Evolutionary conservation across 2,888 invertebrate genomes (phyloP).

Genomic region (Agrypnus murinus): DNA sequence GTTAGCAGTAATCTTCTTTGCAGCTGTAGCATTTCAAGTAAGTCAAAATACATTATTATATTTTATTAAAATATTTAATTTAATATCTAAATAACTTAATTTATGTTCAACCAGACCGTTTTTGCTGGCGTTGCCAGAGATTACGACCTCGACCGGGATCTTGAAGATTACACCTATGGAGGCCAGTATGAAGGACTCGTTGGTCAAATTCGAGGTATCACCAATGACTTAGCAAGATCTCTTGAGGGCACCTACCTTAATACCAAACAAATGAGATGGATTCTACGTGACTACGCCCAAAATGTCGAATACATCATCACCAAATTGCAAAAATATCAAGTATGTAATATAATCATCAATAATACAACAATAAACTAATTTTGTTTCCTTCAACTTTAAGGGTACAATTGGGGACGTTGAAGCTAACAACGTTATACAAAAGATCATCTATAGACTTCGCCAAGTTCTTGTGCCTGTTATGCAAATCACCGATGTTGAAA

Average conservation of each 20-base stretch:
- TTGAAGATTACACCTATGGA: too few species aligned
- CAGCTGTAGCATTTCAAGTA: constrained; percentile 60
- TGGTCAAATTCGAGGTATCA: constrained; percentile 14
- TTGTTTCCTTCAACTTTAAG: too few species aligned
- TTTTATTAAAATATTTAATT: too few species aligned
- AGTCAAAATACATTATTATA: too few species aligned
- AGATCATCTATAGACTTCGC: constrained; percentile 3
- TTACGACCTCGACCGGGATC: not conserved
- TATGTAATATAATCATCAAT: too few species aligned
- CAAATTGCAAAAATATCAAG: constrained; percentile 8
- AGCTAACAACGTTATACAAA: not conserved
- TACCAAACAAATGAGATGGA: not conserved
- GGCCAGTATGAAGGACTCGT: not conserved
- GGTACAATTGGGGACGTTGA: not conserved
- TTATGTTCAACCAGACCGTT: constrained; percentile 30
- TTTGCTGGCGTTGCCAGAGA: constrained; percentile 3
- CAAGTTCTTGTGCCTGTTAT: not conserved
- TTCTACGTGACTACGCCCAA: constrained; percentile 16
- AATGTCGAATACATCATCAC: constrained; percentile 15
- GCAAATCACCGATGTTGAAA: not conserved
- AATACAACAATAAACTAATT: too few species aligned
- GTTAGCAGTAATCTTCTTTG: constrained; percentile 54
- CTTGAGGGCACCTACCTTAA: constrained; percentile 3
- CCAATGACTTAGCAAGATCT: not conserved
- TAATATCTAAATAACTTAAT: too few species aligned